These are phyloP conservation scores for Gobiocypris rarus DNA, from an alignment of 2,113 vertebrate species.

Conservation along the genomic window DNA sequence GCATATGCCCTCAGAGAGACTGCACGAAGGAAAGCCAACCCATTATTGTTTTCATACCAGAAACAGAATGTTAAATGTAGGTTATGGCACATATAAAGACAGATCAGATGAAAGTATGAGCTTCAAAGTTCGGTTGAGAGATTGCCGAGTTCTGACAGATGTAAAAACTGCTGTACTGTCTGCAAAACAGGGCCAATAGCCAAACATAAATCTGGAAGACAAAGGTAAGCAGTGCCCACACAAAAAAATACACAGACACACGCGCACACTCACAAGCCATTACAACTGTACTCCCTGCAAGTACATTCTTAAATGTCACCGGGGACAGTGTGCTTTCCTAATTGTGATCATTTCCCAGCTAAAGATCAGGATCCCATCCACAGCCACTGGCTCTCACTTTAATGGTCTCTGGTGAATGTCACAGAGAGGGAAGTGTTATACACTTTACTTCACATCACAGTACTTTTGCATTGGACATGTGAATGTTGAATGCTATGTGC, in stretches of 20 bases:
- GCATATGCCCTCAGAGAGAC: slow-evolving; percentile 22
- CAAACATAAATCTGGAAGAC: slow-evolving; percentile 20
- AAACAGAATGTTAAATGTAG: slow-evolving; percentile 31
- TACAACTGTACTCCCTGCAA: slow-evolving; percentile 46
- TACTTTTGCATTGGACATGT: slow-evolving; percentile 17
- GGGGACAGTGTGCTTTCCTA: slow-evolving; percentile 60
- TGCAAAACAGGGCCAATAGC: not conserved
- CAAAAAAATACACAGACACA: slow-evolving; percentile 28
- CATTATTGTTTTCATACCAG: slow-evolving; percentile 1
- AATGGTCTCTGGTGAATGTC: slow-evolving; percentile 60
- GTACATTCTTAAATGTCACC: slow-evolving; percentile 60
- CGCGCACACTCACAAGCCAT: slow-evolving; percentile 41
- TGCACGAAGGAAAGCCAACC: slow-evolving; percentile 17
- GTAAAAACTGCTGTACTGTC: slow-evolving; percentile 11
- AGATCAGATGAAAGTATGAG: slow-evolving; percentile 38
- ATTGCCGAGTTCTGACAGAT: slow-evolving; percentile 32
- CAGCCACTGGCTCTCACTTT: slow-evolving; percentile 52
- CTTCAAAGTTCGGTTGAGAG: slow-evolving; percentile 15
- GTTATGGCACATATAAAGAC: slow-evolving; percentile 37
- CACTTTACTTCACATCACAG: slow-evolving; percentile 41
- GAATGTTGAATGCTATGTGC: slow-evolving; percentile 9
- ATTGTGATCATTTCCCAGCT: slow-evolving; percentile 59
- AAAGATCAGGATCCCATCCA: slow-evolving; percentile 58
- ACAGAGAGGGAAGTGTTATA: slow-evolving; percentile 49
- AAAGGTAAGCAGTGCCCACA: slow-evolving; percentile 3